Evolutionary conservation across 2,797 vertebrate genomes (phyloP), one percentile per base, ranked within the genome.

Genomic region (Characodon lateralis): DNA sequence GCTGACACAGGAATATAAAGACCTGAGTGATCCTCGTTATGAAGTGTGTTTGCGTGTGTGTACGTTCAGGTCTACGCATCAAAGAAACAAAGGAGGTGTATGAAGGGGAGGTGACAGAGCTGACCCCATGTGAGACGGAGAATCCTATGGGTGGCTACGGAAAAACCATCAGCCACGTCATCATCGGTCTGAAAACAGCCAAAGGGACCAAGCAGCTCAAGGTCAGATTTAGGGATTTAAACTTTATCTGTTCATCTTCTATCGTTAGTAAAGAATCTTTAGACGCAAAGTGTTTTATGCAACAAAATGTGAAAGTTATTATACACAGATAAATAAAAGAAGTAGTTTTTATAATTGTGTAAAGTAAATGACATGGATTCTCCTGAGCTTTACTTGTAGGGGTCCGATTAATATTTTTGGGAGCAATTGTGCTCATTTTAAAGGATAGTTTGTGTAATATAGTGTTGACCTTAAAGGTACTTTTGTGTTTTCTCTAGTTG

Each of bases 51-150:
- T 85, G 61, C 80, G 63, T 63, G 61, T 83, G 53, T 80, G 39
- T 73, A 41, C 83, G 83, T 93, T 28, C 88, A 99, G 98, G 98
- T 12, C 86, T 99, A 80, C 96, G 98, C 76, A 99, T 99, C 93
- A 99, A 99, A 94, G 98, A 99, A 87, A 99, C 98, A 26, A 99
- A 99, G 92, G 98, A 99, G 86, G 98, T 99, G 81, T 99, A 99
- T 85, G 98, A 99, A 94, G 98, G 98, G 4, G 98, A 99, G 93
- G 98, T 99, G 92, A 99, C 98, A 24, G 98, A 99, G 92, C 93
- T 99, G 80, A 99, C 97, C 56, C 98, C 98, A 0, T 99, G 98
- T 87, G 98, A 99, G 96, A 99, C 98, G 0, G 98, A 99, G 92
- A 99, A 99, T 92, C 98, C 98, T 13, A 98, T 99, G 98, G 98